phyloP scores from a whole-genome alignment of 2,888 invertebrate genomes.

The Nematopogon swammerdamellus region DNA sequence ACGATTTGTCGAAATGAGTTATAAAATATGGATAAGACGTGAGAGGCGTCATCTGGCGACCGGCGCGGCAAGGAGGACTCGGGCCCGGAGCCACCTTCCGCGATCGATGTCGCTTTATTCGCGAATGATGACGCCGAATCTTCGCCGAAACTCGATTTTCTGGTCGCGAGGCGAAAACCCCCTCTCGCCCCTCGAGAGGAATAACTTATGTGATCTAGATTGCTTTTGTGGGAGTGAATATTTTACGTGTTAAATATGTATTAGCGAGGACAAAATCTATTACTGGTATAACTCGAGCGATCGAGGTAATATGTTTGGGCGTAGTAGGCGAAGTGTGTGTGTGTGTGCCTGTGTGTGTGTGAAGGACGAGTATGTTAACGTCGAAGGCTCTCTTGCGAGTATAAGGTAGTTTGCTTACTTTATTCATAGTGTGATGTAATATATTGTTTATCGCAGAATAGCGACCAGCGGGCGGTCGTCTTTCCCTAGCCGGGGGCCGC shows the following conservation, averaged over 20 bases:
- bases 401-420: too few species aligned
- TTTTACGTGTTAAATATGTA: background rate
- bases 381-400: too few species aligned
- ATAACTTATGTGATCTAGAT: background rate
- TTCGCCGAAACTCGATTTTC: background rate
- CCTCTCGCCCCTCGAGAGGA: background rate
- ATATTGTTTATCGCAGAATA: too few species aligned
- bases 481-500: too few species aligned
- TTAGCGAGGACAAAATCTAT: background rate
- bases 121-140: background rate
- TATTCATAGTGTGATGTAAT: too few species aligned
- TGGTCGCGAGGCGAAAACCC: background rate
- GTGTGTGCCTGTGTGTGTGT: too few species aligned
- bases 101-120: background rate
- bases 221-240: background rate
- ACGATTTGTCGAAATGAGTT: conserved; percentile 34
- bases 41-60: conserved; percentile 21
- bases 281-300: background rate
- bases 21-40: conserved; percentile 31
- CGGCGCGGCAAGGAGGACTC: background rate
- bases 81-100: too few species aligned
- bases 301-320: too few species aligned
- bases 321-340: too few species aligned
- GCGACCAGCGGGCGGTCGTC: too few species aligned
- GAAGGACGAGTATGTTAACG: too few species aligned